Base-by-base conservation (phyloP, 1,140 invertebrate genomes). In the Dreissena polymorpha region DNA sequence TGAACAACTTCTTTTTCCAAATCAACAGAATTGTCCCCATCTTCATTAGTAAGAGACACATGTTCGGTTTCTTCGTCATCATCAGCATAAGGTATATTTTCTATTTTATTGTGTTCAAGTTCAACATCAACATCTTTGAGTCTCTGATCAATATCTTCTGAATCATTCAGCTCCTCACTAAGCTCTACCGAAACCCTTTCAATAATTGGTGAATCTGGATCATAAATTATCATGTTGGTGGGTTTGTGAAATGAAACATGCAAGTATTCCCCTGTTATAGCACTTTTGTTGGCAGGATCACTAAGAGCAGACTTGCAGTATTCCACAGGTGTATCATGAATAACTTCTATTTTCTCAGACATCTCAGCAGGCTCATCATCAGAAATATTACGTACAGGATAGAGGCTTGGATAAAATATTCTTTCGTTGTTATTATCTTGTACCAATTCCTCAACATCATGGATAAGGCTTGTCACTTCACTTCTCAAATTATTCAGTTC, bases 161-260 rank as follows among this genome's bases (percentile, higher is more conserved):
- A 53, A 74, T 82, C 79, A 67, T 64, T 82, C 23, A 82, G 39
- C 27, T 74, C 79, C 73, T 82, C 71, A 53, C 53, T n/a, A 18
- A 73, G 25, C 29, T 73, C 79, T 29, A 72, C 71, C 0, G 79
- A 73, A 27, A 82, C 79, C 27, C 63, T 82, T 18, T 82, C 79
- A 49, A 82, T 51, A 65, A 82, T 65, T 53, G 79, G 79, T 63
- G 68, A 82, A 1, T 82, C 79, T 27, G 79, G 79, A 27, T 82
- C 79, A 82, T 74, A 82, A n/a, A 82, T 73, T 13, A 82, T 71
- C 14, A 60, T 74, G 49, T 82, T 82, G 10, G 79, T 82, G 51
- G 79, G 79, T 51, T 57, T 51, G 23, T 73, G 71, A 74, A 82
- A 82, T 51, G 53, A 73, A 55, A 82, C 79, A 74, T 82, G 79